Percentiles rank a stretch among this genome's conserved stretches.
Conservation (phyloP, 2,888 invertebrate genomes). For the Sminthurinus aureus region DNA sequence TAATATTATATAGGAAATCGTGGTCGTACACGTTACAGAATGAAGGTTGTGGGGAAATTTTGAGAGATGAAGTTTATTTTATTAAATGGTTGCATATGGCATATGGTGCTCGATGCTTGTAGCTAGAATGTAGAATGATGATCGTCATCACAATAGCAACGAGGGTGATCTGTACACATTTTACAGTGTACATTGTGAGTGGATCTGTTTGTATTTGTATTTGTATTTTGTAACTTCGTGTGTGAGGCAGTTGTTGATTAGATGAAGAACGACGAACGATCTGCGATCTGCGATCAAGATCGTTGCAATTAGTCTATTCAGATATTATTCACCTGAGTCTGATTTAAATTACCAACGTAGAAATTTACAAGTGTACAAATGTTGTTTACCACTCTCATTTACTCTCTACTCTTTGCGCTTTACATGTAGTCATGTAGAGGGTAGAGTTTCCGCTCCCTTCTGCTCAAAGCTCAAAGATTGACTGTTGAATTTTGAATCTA, state of each 20-base stretch:
- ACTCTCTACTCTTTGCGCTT: not conserved
- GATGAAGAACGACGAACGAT: no score
- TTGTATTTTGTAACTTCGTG: not conserved
- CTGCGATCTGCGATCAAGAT: no score
- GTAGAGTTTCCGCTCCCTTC: not conserved
- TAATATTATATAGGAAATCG: no score
- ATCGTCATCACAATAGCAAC: no score
- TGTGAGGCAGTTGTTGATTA: not conserved
- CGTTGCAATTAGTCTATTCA: slow-evolving; percentile 33
- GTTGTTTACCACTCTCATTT: slow-evolving; percentile 19
- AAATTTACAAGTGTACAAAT: no score
- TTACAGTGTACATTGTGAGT: no score
- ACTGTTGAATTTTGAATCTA: not conserved
- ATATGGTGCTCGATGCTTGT: no score
- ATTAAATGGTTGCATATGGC: not conserved
- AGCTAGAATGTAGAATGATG: no score
- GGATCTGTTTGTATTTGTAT: not conserved
- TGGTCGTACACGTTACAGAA: no score
- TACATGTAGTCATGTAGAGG: no score
- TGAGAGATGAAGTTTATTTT: not conserved
- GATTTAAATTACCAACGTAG: slow-evolving; percentile 20
- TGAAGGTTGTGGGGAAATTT: not conserved
- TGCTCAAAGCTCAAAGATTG: not conserved
- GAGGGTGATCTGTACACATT: no score
- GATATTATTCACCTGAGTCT: slow-evolving; percentile 38